Percentiles rank a stretch among this genome's conserved stretches.
phyloP scores from a whole-genome alignment of 1,140 invertebrate genomes.

The Stenopsyche tienmushanensis region DNA sequence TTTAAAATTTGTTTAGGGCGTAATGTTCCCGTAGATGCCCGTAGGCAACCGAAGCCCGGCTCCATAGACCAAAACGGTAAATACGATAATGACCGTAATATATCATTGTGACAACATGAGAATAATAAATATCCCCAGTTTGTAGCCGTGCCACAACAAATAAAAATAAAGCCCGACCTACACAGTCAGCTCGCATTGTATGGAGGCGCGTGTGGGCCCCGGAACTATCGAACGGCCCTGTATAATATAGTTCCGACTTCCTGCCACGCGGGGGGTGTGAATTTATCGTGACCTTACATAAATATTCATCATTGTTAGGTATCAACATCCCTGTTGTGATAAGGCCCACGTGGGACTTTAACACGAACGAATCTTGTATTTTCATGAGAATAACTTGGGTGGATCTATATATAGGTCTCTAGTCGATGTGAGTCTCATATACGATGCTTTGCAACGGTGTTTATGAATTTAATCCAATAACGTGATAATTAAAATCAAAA shows the following conservation, averaged over 20 bases:
- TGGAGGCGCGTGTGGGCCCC: neutral
- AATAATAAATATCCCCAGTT: constrained; percentile 36
- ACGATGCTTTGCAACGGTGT: too few species aligned
- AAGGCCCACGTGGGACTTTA: neutral
- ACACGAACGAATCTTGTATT: too few species aligned
- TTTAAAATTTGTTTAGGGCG: too few species aligned
- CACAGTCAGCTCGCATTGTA: neutral
- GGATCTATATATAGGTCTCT: too few species aligned
- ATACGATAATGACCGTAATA: constrained; percentile 41
- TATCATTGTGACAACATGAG: constrained; percentile 40
- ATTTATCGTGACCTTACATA: constrained; percentile 17
- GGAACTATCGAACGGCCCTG: constrained; percentile 2
- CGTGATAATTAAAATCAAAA: too few species aligned
- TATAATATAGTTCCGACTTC: neutral
- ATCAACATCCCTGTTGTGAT: neutral
- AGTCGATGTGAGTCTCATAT: too few species aligned
- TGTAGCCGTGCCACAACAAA: constrained; percentile 14
- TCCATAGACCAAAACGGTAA: constrained; percentile 31
- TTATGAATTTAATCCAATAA: too few species aligned
- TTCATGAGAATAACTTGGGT: too few species aligned
- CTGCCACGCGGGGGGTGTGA: constrained; percentile 5
- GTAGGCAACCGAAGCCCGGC: constrained; percentile 7
- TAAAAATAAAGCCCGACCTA: constrained; percentile 26
- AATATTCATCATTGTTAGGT: constrained; percentile 11
- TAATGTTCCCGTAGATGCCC: too few species aligned